A percentile compares a stretch with the other conserved stretches of the same genome.
Evolutionary conservation across 2,888 invertebrate genomes (phyloP).

Genomic region (Iselma pallidipennis): DNA sequence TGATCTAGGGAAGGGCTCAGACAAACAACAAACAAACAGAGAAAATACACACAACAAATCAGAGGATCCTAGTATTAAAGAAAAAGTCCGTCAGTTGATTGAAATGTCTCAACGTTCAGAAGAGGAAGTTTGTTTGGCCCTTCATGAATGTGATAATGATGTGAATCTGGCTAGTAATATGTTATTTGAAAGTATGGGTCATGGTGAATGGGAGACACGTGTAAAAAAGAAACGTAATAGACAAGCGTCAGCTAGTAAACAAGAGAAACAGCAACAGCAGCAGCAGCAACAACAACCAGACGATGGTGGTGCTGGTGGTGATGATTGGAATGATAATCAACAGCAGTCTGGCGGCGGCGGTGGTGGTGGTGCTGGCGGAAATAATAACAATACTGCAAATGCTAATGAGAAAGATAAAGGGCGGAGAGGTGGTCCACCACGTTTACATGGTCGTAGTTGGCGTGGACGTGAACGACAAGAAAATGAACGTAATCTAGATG

Average conservation of each 20-base stretch:
- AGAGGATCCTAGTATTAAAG: constrained; percentile 65
- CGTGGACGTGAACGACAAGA: constrained; percentile 52
- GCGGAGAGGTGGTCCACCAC: constrained; percentile 55
- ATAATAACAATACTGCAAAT: constrained; percentile 49
- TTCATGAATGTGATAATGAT: constrained; percentile 93
- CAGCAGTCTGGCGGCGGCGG: constrained; percentile 32
- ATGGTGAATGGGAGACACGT: constrained; percentile 82
- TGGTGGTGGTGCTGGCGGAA: constrained; percentile 30
- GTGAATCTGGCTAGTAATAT: constrained; percentile 80
- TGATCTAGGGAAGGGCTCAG: constrained; percentile 46
- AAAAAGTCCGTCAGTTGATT: constrained; percentile 80
- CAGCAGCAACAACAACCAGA: constrained; percentile 9
- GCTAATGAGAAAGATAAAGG: background rate
- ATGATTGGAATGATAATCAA: constrained; percentile 45
- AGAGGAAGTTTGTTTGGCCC: constrained; percentile 89
- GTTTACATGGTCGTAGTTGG: constrained; percentile 57
- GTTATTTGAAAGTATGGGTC: constrained; percentile 73
- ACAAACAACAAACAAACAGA: constrained; percentile 46
- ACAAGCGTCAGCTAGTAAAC: constrained; percentile 59
- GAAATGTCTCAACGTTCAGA: constrained; percentile 89
- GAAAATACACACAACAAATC: constrained; percentile 49
- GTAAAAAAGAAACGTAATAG: constrained; percentile 85
- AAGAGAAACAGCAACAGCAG: constrained; percentile 32
- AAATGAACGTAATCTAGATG: constrained; percentile 52
- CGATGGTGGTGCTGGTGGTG: constrained; percentile 29